These are phyloP conservation scores for Pachliopta kotzebuea DNA, from an alignment of 2,888 invertebrate genomes.

Conservation along the genomic window DNA sequence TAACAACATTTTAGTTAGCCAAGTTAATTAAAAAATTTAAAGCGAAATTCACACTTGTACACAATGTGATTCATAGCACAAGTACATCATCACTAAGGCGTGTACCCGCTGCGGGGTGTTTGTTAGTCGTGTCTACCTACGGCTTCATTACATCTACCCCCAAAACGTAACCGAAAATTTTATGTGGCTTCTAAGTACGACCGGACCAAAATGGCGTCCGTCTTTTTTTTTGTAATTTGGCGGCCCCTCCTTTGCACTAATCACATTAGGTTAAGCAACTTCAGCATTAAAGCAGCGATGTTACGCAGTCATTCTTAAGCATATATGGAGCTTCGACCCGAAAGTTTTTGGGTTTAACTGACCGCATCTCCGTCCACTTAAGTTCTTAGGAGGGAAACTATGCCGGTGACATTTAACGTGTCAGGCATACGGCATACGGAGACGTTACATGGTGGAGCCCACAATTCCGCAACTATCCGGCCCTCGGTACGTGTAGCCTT, in stretches of 20 bases:
- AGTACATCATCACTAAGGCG: slow-evolving; percentile 17
- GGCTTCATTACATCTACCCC: slow-evolving; percentile 60
- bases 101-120: slow-evolving; percentile 27
- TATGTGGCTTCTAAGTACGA: slow-evolving; percentile 62
- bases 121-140: slow-evolving; percentile 34
- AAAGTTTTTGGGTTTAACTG: slow-evolving; percentile 42
- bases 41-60: slow-evolving; percentile 9
- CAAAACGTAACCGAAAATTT: slow-evolving; percentile 57
- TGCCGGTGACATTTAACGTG: slow-evolving; percentile 45
- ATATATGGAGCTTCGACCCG: slow-evolving; percentile 35
- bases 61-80: slow-evolving; percentile 23
- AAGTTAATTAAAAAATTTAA: slow-evolving; percentile 5
- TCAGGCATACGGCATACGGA: slow-evolving; percentile 23
- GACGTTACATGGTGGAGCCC: slow-evolving; percentile 34
- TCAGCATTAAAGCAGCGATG: slow-evolving; percentile 34
- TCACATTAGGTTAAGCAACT: slow-evolving; percentile 39
- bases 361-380: slow-evolving; percentile 35
- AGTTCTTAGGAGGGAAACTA: slow-evolving; percentile 38
- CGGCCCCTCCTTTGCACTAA: slow-evolving; percentile 37
- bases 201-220: slow-evolving; percentile 64
- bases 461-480: slow-evolving; percentile 43
- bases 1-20: slow-evolving; percentile 5
- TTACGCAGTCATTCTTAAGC: slow-evolving; percentile 27
- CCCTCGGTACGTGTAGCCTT: slow-evolving; percentile 35
- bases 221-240: slow-evolving; percentile 46